A percentile compares a stretch with the other conserved stretches of the same genome.
phyloP scores from a whole-genome alignment of 2,113 vertebrate genomes.

The Cyphotilapia sp. region DNA sequence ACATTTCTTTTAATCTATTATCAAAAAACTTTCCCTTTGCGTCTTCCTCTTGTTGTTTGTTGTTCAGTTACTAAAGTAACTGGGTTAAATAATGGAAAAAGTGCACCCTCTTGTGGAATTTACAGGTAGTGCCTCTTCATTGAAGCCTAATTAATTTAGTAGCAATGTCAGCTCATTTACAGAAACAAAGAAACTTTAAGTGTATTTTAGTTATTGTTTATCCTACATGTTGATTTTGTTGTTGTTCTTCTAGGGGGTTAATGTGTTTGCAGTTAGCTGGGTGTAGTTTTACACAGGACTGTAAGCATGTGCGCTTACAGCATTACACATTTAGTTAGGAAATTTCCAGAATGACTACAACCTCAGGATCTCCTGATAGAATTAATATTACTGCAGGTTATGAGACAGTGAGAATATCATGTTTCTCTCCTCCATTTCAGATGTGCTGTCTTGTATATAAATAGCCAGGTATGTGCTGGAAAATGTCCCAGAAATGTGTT shows the following conservation, averaged over 20 bases:
- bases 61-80: not conserved
- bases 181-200: not conserved
- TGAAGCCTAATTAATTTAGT: not conserved
- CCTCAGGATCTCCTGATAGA: not conserved
- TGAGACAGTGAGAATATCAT: not conserved
- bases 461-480: not conserved
- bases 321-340: not conserved
- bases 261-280: not conserved
- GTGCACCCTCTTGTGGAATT: not conserved
- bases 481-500: not conserved
- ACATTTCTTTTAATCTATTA: not conserved
- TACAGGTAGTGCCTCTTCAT: not conserved
- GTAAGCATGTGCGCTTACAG: not conserved
- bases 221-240: not conserved
- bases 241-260: not conserved
- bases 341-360: not conserved
- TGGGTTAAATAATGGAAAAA: not conserved
- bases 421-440: not conserved
- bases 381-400: not conserved
- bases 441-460: not conserved
- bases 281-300: not conserved
- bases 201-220: not conserved
- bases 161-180: not conserved
- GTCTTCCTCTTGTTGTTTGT: not conserved
- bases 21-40: rapidly evolving